These are phyloP conservation scores for Archaeoteleia sp. DNA, from an alignment of 2,888 invertebrate genomes.

Conservation along the genomic window DNA sequence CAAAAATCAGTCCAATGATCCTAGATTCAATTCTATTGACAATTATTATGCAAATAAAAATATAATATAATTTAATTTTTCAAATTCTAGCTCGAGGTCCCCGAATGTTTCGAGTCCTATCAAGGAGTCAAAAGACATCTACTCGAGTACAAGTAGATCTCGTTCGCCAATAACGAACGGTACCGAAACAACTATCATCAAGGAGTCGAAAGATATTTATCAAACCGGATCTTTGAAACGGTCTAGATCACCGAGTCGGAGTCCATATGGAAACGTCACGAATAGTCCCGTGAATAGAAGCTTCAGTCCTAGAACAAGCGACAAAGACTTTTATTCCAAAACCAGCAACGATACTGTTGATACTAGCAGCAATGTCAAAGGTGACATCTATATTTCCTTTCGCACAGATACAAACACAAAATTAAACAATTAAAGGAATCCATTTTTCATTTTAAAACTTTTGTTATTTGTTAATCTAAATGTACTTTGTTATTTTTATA, in stretches of 20 bases:
- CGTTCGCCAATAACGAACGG: constrained; percentile 57
- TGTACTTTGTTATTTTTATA: background rate
- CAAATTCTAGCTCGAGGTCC: constrained; percentile 52
- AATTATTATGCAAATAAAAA: background rate
- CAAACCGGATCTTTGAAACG: constrained; percentile 64
- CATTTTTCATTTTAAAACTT: constrained; percentile 4
- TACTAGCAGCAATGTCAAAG: constrained; percentile 71
- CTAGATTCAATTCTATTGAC: constrained; percentile 3
- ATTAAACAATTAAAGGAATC: no score
- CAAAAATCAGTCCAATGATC: no score
- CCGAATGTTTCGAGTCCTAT: constrained; percentile 63
- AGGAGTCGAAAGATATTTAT: constrained; percentile 68
- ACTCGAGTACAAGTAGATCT: constrained; percentile 60
- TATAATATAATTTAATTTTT: background rate
- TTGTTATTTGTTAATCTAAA: constrained; percentile 2
- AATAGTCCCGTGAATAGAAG: constrained; percentile 66
- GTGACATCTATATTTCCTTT: no score
- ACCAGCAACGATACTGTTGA: constrained; percentile 66
- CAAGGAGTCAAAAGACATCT: constrained; percentile 63
- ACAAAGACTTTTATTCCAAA: constrained; percentile 61
- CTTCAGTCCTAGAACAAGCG: constrained; percentile 64
- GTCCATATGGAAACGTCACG: constrained; percentile 63
- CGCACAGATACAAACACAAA: no score
- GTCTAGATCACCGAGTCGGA: constrained; percentile 62
- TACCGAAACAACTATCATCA: constrained; percentile 58